These are phyloP conservation scores for Iguana delicatissima DNA, from an alignment of 2,797 vertebrate genomes.

Conservation along the genomic window DNA sequence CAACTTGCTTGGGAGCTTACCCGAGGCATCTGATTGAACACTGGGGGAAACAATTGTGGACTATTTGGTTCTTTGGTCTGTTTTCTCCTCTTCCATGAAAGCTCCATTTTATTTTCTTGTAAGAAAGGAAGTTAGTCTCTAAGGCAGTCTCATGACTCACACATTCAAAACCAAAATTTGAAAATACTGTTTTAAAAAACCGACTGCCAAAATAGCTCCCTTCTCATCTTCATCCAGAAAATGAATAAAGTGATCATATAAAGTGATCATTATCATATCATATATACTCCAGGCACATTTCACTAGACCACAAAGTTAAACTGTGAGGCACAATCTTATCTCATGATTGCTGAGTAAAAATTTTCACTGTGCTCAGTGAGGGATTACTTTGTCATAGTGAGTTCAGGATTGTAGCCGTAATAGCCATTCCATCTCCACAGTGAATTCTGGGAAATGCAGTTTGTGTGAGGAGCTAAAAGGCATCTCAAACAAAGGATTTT, in stretches of 20 bases:
- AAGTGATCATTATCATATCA: neutral
- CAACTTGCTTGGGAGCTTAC: neutral
- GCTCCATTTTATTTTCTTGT: neutral
- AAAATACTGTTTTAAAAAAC: neutral
- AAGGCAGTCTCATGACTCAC: neutral
- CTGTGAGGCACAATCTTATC: neutral
- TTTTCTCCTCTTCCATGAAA: neutral
- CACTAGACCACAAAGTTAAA: neutral
- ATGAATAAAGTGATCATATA: neutral
- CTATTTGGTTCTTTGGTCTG: neutral
- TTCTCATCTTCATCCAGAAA: neutral
- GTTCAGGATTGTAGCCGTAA: neutral
- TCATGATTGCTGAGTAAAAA: neutral
- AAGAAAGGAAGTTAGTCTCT: neutral
- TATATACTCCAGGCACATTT: neutral
- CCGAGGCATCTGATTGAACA: neutral
- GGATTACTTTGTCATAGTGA: neutral
- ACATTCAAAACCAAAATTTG: neutral
- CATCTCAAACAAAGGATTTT: neutral
- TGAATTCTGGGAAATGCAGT: neutral
- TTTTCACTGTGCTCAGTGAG: neutral
- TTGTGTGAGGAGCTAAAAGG: neutral
- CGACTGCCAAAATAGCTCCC: neutral
- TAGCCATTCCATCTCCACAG: too few relatives aligned
- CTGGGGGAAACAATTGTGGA: neutral